Base-by-base conservation (phyloP, 2,797 vertebrate genomes). In the Falco berigora region DNA sequence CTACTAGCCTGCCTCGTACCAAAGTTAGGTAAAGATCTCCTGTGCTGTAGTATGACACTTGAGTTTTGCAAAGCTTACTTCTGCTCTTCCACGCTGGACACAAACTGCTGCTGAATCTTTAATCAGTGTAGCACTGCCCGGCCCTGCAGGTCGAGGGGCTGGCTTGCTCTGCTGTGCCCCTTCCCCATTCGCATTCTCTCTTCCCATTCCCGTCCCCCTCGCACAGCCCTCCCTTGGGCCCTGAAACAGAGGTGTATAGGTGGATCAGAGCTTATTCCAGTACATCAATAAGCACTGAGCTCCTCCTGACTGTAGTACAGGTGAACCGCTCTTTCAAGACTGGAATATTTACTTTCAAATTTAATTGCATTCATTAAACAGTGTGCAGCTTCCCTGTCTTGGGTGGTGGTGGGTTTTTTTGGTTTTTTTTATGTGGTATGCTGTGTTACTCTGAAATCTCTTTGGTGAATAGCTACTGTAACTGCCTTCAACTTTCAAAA, bases 401-500 rank as follows among this genome's bases (percentile, higher is more conserved):
- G 46, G 46, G 40, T 11, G 38, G 38, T 40, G 13, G 40, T 42
- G 40, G 40, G 12, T 40, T 42, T 6, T 42, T 42, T 42, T 16
- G 24, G 6, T 16, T 30, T 47, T 56, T 44, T 42, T 49, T 4
- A 25, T 19, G 32, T 55, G n/a, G 5, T 25, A 4, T 47, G n/a
- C 55, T 63, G 34, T 77, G 30, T 63, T 52, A 14, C 23, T 58
- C 68, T 59, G 62, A 78, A 71, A 53, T 62, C 53, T 69, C 83
- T 50, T 17, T 24, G 55, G 36, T 74, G 27, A 50, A 38, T 10
- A 72, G 44, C 36, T 44, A 4, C 67, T 24, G 52, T 52, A n/a
- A 44, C 66, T 58, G 50, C 50, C 2, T 58, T 50, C 44, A 46
- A 3, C 82, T 95, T 97, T 91, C 23, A 62, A 87, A 92, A 88